These are phyloP conservation scores for Hirundichthys speculiger DNA, from an alignment of 2,113 vertebrate species.

Conservation along the genomic window DNA sequence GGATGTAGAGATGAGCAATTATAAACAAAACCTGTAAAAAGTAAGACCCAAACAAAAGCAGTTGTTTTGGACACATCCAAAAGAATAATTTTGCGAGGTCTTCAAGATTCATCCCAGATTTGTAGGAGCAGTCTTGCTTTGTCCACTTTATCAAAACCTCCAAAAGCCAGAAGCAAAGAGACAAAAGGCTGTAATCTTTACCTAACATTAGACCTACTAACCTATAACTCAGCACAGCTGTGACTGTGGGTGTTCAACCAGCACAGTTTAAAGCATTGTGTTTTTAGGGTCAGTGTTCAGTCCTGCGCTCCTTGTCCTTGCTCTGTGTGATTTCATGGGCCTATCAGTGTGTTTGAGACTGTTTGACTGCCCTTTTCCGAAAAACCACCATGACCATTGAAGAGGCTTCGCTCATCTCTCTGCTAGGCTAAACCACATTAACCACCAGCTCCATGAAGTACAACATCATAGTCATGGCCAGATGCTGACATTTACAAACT, in stretches of 20 bases:
- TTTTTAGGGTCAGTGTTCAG: slow-evolving; percentile 53
- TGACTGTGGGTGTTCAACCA: slow-evolving; percentile 15
- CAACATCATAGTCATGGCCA: slow-evolving; percentile 23
- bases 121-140: too few species aligned
- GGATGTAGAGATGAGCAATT: too few species aligned
- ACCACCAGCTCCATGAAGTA: slow-evolving; percentile 27
- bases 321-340: slow-evolving; percentile 17
- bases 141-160: too few species aligned
- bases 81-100: background rate
- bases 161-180: too few species aligned
- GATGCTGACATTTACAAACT: slow-evolving; percentile 36
- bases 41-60: too few species aligned
- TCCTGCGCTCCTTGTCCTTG: slow-evolving; percentile 48
- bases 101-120: too few species aligned
- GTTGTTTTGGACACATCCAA: background rate
- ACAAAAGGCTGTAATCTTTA: slow-evolving; percentile 33
- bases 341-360: slow-evolving; percentile 1
- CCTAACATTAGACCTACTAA: slow-evolving; percentile 27
- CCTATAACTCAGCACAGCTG: background rate
- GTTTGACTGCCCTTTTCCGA: slow-evolving; percentile 8
- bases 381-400: slow-evolving; percentile 52
- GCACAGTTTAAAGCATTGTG: slow-evolving; percentile 10
- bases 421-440: slow-evolving; percentile 19
- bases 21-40: too few species aligned
- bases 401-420: slow-evolving; percentile 64